Evolutionary conservation across 2,113 vertebrate species (phyloP).

Genomic region (Halichoeres trimaculatus): DNA sequence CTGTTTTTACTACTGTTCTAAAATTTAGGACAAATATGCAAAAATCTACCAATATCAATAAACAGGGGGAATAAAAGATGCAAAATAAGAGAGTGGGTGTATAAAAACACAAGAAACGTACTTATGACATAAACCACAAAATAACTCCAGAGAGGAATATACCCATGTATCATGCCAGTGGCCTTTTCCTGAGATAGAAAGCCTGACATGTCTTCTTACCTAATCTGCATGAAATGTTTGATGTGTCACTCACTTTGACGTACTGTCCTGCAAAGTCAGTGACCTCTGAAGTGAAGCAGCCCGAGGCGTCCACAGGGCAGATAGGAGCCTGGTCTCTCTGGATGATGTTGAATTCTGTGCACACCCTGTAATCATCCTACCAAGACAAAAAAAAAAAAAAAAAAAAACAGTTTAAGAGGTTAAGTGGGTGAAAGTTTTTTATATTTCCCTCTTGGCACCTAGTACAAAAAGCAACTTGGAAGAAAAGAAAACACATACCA

Average conservation of each 20-base stretch:
- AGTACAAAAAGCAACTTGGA: not conserved
- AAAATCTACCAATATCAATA: too few species aligned
- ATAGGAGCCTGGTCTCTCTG: constrained; percentile 92
- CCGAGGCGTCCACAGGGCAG: constrained; percentile 95
- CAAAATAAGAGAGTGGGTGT: too few species aligned
- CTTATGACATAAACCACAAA: constrained; percentile 27
- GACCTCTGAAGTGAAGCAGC: constrained; percentile 95
- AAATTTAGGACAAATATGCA: too few species aligned
- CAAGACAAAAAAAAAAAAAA: constrained; percentile 33
- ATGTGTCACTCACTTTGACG: constrained; percentile 90
- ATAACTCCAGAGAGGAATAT: constrained; percentile 7
- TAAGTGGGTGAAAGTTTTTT: not conserved
- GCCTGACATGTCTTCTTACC: constrained; percentile 37
- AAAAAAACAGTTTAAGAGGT: constrained; percentile 16
- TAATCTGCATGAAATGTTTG: constrained; percentile 61
- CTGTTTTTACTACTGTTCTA: too few species aligned
- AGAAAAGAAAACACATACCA: not conserved
- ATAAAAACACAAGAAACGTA: constrained; percentile 9
- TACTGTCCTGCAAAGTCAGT: constrained; percentile 94
- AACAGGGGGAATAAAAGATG: too few species aligned
- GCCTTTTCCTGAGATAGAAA: constrained; percentile 8
- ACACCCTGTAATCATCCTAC: constrained; percentile 95
- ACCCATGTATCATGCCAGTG: constrained; percentile 6
- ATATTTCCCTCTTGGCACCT: not conserved
- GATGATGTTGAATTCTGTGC: constrained; percentile 93